phyloP scores from a whole-genome alignment of 2,113 vertebrate genomes.

The Etia nguti region DNA sequence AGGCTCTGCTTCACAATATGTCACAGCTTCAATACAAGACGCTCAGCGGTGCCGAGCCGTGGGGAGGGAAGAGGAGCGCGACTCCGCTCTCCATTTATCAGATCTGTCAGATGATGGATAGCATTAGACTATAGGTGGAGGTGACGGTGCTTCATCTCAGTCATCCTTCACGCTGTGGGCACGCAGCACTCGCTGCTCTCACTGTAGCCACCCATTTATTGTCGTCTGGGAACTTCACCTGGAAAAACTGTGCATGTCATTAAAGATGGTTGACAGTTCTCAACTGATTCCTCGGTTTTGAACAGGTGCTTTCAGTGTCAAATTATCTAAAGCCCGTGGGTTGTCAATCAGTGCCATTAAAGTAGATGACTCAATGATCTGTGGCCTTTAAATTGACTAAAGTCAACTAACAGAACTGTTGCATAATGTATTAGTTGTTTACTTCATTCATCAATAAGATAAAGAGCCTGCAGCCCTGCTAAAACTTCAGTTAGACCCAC shows the following conservation, averaged over 20 bases:
- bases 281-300: background rate
- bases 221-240: background rate
- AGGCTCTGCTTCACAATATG: conserved; percentile 52
- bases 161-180: conserved; percentile 33
- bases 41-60: conserved; percentile 11
- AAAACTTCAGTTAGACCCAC: rapidly evolving
- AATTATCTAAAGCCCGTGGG: background rate
- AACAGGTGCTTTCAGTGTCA: background rate
- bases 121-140: conserved; percentile 47
- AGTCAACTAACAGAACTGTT: background rate
- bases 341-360: background rate
- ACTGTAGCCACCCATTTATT: background rate
- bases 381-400: background rate
- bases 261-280: background rate
- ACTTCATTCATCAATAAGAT: background rate
- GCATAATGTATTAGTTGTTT: background rate
- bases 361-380: background rate
- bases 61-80: conserved; percentile 19
- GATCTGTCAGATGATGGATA: conserved; percentile 51
- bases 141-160: conserved; percentile 51
- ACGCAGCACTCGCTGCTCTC: conserved; percentile 25
- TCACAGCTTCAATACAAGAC: conserved; percentile 43
- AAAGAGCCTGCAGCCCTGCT: background rate
- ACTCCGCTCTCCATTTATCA: conserved; percentile 49
- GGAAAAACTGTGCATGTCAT: background rate